These are phyloP conservation scores for Anguilla obscura DNA, from an alignment of 2,797 vertebrate species.

Conservation along the genomic window DNA sequence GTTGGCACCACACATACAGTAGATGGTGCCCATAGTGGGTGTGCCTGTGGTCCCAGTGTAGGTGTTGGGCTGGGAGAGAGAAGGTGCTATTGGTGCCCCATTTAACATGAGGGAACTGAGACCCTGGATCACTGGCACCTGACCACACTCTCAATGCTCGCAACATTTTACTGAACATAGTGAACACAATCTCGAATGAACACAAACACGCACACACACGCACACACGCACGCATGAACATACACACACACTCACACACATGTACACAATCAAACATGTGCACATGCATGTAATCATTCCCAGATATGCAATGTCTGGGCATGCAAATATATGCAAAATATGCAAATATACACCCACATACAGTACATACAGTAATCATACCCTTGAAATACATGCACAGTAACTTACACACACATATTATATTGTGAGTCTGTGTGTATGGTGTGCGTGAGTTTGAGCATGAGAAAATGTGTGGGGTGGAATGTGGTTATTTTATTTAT, in stretches of 20 bases:
- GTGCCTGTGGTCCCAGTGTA: conserved; percentile 2
- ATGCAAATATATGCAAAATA: background rate
- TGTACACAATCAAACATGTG: background rate
- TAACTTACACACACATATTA: too few species aligned
- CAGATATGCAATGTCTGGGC: background rate
- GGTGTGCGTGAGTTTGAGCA: too few species aligned
- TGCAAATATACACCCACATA: background rate
- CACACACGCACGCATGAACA: background rate
- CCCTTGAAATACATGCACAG: too few species aligned
- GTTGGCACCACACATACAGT: too few species aligned
- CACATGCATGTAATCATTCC: background rate
- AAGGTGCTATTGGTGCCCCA: background rate
- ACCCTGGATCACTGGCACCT: background rate
- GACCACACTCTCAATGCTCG: background rate
- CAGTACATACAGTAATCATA: too few species aligned
- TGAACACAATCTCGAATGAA: background rate
- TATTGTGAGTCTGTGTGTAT: too few species aligned
- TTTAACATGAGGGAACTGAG: background rate
- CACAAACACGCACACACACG: background rate
- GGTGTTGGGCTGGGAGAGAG: background rate
- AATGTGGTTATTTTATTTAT: background rate
- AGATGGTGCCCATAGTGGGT: background rate
- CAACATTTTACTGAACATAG: background rate
- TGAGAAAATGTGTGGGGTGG: too few species aligned
- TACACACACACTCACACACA: background rate